phyloP scores from a whole-genome alignment of 2,113 vertebrate genomes.

The Semnornis frantzii region DNA sequence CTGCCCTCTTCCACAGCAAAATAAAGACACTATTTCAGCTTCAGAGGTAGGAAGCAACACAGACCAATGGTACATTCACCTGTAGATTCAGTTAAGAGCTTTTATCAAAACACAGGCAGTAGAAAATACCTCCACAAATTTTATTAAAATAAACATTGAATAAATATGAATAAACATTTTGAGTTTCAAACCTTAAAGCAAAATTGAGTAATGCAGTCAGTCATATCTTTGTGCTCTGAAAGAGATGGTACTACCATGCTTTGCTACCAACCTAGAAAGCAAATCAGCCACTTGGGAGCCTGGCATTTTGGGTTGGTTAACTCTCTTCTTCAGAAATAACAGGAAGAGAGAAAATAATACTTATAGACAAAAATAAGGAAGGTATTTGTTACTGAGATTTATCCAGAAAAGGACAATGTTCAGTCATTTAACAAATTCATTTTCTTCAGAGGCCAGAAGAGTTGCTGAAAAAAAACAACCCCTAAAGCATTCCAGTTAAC shows the following conservation, averaged over 20 bases:
- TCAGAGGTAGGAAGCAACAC: neutral
- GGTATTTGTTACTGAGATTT: neutral
- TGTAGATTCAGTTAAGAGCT: neutral
- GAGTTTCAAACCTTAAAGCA: neutral
- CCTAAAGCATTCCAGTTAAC: neutral
- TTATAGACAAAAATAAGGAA: neutral
- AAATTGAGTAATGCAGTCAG: neutral
- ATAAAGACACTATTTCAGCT: neutral
- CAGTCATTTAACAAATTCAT: neutral
- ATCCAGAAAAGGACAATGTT: neutral
- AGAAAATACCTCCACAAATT: neutral
- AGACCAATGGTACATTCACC: neutral
- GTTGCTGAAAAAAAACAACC: neutral
- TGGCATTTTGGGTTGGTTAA: neutral
- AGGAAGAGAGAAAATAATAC: neutral
- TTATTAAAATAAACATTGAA: neutral
- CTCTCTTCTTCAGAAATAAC: neutral
- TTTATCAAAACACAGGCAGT: conserved; percentile 33
- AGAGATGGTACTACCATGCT: neutral
- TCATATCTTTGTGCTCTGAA: neutral
- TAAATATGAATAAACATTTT: neutral
- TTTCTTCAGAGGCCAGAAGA: neutral
- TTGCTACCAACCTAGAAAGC: neutral
- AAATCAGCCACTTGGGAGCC: neutral
- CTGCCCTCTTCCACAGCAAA: neutral